A percentile compares a stretch with the other conserved stretches of the same genome.
These are phyloP conservation scores for Hartigia nigra DNA, from an alignment of 2,888 invertebrate species.

Conservation along the genomic window DNA sequence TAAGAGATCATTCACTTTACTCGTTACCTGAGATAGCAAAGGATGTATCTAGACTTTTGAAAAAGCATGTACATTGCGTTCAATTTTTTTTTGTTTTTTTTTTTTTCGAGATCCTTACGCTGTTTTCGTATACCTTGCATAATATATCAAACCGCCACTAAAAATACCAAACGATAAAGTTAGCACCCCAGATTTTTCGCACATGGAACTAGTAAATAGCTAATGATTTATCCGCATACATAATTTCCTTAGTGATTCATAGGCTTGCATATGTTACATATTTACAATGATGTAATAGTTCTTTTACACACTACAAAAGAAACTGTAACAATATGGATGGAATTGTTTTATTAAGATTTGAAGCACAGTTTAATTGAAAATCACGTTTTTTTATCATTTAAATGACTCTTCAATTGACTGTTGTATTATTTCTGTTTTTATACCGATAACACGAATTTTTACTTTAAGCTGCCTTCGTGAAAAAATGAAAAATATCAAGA, in stretches of 20 bases:
- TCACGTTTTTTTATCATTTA: not conserved
- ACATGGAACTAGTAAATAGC: not conserved
- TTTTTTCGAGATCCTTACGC: not conserved
- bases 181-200: not conserved
- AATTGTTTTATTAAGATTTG: not conserved
- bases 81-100: too few species aligned
- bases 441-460: not conserved
- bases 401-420: not conserved
- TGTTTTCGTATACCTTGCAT: not conserved
- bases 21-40: conserved; percentile 36
- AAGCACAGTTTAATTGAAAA: not conserved
- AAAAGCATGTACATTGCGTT: not conserved
- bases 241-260: not conserved
- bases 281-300: conserved; percentile 10
- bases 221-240: not conserved
- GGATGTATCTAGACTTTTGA: conserved; percentile 16
- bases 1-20: conserved; percentile 21
- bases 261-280: conserved; percentile 13
- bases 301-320: not conserved
- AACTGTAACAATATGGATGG: not conserved
- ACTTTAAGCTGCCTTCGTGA: not conserved
- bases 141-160: not conserved
- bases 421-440: not conserved
- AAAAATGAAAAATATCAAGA: not conserved
- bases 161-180: not conserved